phyloP scores from a whole-genome alignment of 1,140 invertebrate genomes.

The Scaptomyza montana region DNA sequence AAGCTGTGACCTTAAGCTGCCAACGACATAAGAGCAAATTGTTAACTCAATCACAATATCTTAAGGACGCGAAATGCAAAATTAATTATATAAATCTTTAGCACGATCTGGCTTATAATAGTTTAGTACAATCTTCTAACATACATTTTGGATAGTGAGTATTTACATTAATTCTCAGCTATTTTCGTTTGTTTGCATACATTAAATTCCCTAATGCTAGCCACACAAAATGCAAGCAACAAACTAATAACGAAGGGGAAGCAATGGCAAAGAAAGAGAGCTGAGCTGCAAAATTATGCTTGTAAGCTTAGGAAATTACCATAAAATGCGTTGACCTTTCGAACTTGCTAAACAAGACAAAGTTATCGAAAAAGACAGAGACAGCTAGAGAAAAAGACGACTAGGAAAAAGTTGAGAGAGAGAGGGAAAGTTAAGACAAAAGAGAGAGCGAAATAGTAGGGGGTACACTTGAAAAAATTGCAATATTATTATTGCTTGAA shows the following conservation, averaged over 20 bases:
- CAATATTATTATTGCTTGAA: too few relatives aligned
- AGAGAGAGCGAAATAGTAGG: not conserved
- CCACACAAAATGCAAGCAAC: conserved; percentile 19
- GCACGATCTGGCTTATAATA: conserved; percentile 14
- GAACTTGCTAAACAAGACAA: conserved; percentile 38
- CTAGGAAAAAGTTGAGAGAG: not conserved
- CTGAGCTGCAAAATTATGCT: conserved; percentile 61
- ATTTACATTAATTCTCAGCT: conserved; percentile 31
- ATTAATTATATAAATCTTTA: conserved; percentile 39
- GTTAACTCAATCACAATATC: too few relatives aligned
- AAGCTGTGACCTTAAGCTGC: too few relatives aligned
- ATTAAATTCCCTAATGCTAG: conserved; percentile 44
- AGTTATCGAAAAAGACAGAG: conserved; percentile 13
- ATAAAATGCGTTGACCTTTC: conserved; percentile 63
- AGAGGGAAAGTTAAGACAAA: not conserved
- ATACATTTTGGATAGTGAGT: conserved; percentile 39
- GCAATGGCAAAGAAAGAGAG: conserved; percentile 16
- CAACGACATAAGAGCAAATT: too few relatives aligned
- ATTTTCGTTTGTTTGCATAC: conserved; percentile 33
- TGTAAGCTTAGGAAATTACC: conserved; percentile 64
- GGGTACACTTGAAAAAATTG: too few relatives aligned
- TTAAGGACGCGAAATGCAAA: conserved; percentile 8
- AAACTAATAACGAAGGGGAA: not conserved
- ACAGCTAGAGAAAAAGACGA: not conserved
- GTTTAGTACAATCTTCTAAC: conserved; percentile 14